phyloP scores from a whole-genome alignment of 1,140 invertebrate genomes.

The Dreissena polymorpha region DNA sequence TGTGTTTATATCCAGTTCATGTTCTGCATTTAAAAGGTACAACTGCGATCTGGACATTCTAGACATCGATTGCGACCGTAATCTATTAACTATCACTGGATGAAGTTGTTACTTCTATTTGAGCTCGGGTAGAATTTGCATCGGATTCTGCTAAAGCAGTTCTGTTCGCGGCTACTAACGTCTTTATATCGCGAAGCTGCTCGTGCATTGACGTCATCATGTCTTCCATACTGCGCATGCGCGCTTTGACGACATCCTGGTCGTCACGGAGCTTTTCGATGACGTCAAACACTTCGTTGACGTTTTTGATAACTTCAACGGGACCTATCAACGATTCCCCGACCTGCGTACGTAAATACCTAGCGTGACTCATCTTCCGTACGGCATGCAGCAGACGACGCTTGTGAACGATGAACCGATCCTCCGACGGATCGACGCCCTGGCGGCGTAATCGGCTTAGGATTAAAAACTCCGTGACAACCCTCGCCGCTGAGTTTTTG shows the following conservation, averaged over 20 bases:
- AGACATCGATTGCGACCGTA: no score
- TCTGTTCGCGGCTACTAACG: slow-evolving; percentile 31
- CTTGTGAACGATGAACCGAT: slow-evolving; percentile 60
- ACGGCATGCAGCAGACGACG: slow-evolving; percentile 67
- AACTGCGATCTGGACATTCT: no score
- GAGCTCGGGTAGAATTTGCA: not conserved
- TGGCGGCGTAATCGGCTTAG: slow-evolving; percentile 62
- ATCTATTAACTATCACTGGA: no score
- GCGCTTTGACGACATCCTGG: slow-evolving; percentile 56
- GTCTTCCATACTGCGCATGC: slow-evolving; percentile 64
- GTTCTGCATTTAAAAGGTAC: no score
- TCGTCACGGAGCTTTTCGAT: slow-evolving; percentile 60
- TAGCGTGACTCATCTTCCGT: slow-evolving; percentile 65
- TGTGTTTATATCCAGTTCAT: no score
- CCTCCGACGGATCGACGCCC: slow-evolving; percentile 52
- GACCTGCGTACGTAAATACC: slow-evolving; percentile 64
- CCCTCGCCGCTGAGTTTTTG: slow-evolving; percentile 68
- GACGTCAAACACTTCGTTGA: slow-evolving; percentile 63
- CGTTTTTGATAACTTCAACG: slow-evolving; percentile 68
- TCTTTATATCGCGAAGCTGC: slow-evolving; percentile 60
- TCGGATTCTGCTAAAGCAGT: not conserved
- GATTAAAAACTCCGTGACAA: slow-evolving; percentile 71
- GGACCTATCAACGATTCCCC: slow-evolving; percentile 65
- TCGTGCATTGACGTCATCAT: slow-evolving; percentile 61
- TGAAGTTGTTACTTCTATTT: no score